Evolutionary conservation across 1,140 invertebrate species (phyloP), one percentile per base, ranked within the genome.

Genomic region (Eumeta japonica): DNA sequence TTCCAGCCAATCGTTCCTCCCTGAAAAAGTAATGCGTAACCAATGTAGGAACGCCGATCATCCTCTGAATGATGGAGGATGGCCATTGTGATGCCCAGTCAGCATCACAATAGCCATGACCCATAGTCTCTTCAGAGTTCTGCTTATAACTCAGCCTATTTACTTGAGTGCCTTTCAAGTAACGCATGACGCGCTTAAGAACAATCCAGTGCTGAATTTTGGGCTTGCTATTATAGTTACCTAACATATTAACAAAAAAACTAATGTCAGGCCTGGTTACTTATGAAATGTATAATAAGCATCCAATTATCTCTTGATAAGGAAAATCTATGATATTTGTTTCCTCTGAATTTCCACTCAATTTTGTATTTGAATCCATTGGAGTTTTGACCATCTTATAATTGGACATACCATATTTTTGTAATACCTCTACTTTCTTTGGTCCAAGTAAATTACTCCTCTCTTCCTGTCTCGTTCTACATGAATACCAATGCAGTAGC

Each of bases 11-110:
- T 41, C 11, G 46, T 24, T n/a, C 37, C 49, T 11, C 43, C 37
- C 18, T 20, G 17, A 7, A 55, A 37, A 9, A 50, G 43, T 16
- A 62, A 56, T 16, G 45, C 40, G 11, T 42, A 55, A 4, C 55
- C 48, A 19, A 43, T 47, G 29, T 28, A 48, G 4, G 50, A 52
- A 42, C 52, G n/a, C n/a, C n/a, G n/a, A n/a, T n/a, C n/a, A 41
- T 34, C 58, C 33, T 18, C 59, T 49, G 18, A 27, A 30, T 29
- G 37, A 52, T 39, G 10, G 31, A n/a, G n/a, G n/a, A n/a, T n/a
- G n/a, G n/a, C n/a, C n/a, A n/a, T n/a, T n/a, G n/a, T n/a, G n/a
- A 54, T 0, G 58, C 65, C 53, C 55, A 74, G 19, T 70, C 56
- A 9, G 76, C 52, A 58, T 78, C 75, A 35, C 50, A 51, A 38